Conservation (phyloP, 1,140 invertebrate genomes). For the Drosophila rhopaloa region DNA sequence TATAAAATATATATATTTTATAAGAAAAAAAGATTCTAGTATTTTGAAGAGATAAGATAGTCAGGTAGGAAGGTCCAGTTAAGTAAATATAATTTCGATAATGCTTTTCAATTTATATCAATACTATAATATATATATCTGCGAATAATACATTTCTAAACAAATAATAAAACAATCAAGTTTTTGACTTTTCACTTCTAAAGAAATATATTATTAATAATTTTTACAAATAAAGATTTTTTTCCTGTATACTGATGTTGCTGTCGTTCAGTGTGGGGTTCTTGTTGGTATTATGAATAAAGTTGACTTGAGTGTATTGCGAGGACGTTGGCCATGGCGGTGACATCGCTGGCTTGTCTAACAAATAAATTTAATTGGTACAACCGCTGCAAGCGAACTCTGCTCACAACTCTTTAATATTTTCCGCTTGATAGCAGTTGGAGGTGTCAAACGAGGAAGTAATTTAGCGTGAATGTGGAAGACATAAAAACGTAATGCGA, state of each 20-base stretch:
- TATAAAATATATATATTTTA: neutral
- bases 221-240: neutral
- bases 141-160: too few relatives aligned
- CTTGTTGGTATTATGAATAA: slow-evolving; percentile 66
- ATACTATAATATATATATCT: too few relatives aligned
- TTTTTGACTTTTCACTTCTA: too few relatives aligned
- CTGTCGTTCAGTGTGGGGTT: slow-evolving; percentile 27
- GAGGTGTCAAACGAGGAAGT: slow-evolving; percentile 36
- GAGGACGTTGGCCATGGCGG: slow-evolving; percentile 42
- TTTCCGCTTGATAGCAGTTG: slow-evolving; percentile 12
- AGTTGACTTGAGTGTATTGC: slow-evolving; percentile 68
- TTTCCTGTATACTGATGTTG: neutral
- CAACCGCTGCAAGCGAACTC: slow-evolving; percentile 32
- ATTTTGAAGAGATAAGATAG: too few relatives aligned
- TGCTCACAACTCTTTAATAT: slow-evolving; percentile 43
- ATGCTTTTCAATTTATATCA: too few relatives aligned
- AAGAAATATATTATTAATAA: too few relatives aligned
- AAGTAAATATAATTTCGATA: too few relatives aligned
- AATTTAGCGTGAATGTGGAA: slow-evolving; percentile 23
- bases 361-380: slow-evolving; percentile 76
- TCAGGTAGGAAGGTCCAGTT: too few relatives aligned
- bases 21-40: too few relatives aligned
- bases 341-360: slow-evolving; percentile 48
- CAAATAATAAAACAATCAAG: too few relatives aligned
- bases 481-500: slow-evolving; percentile 25